A percentile compares a stretch with the other conserved stretches of the same genome.
Evolutionary conservation across 2,797 vertebrate genomes (phyloP).

Genomic region (Hirundo rustica): DNA sequence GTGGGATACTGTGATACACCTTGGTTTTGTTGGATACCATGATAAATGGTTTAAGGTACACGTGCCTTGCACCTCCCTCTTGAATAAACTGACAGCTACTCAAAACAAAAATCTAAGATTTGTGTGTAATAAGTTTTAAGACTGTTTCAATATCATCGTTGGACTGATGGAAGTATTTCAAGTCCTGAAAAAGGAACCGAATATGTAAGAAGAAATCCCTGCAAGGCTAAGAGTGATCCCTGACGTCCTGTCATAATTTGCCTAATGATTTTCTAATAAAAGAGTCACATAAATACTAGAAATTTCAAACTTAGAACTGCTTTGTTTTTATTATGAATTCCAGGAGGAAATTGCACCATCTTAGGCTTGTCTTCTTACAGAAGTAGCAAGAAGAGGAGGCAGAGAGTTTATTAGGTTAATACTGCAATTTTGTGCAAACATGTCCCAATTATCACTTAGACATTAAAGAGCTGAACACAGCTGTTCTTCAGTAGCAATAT

Average conservation of each 20-base stretch:
- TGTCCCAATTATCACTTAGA: background rate
- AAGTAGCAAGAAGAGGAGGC: background rate
- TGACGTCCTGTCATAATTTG: background rate
- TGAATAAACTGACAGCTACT: background rate
- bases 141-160: background rate
- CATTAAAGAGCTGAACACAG: background rate
- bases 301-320: background rate
- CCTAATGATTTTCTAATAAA: background rate
- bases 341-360: background rate
- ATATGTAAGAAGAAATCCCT: background rate
- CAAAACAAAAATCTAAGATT: background rate
- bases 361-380: background rate
- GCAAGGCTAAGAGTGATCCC: background rate
- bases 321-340: background rate
- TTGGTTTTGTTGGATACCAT: background rate
- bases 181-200: background rate
- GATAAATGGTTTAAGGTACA: background rate
- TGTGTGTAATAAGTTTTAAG: background rate
- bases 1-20: fast-evolving
- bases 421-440: background rate
- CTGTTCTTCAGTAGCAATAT: background rate
- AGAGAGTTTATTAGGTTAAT: background rate
- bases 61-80: background rate
- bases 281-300: background rate
- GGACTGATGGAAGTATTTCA: background rate